A percentile compares a stretch with the other conserved stretches of the same genome.
Conservation (phyloP, 2,888 invertebrate genomes). For the Mechanitis messenoides region DNA sequence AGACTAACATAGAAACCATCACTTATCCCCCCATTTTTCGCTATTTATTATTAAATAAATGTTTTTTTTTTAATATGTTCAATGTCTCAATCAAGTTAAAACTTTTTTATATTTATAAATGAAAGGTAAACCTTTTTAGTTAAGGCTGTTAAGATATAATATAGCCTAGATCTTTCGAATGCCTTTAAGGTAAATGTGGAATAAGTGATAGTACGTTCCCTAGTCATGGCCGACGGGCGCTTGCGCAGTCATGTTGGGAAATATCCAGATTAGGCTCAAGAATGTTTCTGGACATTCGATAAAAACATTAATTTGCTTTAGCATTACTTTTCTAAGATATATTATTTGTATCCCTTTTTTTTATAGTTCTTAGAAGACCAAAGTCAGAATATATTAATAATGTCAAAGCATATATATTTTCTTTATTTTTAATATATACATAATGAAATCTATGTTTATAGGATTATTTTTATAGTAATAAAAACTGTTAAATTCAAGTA, state of each 20-base stretch:
- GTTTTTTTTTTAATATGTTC: too few relatives aligned
- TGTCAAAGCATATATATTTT: too few relatives aligned
- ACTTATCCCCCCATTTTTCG: too few relatives aligned
- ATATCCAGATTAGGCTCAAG: slow-evolving; percentile 1
- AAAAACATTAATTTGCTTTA: not conserved
- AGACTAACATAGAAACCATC: too few relatives aligned
- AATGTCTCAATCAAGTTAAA: too few relatives aligned
- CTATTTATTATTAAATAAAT: too few relatives aligned
- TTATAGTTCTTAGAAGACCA: not conserved
- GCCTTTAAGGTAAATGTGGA: slow-evolving; percentile 17
- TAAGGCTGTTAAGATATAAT: slow-evolving; percentile 19
- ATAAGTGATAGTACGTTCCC: slow-evolving; percentile 18
- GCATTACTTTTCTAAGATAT: slow-evolving; percentile 1
- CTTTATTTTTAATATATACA: too few relatives aligned
- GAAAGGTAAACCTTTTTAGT: too few relatives aligned
- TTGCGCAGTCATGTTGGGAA: slow-evolving; percentile 32
- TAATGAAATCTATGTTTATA: too few relatives aligned
- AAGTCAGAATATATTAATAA: too few relatives aligned
- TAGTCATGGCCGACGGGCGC: slow-evolving; percentile 41
- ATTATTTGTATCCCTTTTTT: slow-evolving; percentile 16
- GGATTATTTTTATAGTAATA: too few relatives aligned
- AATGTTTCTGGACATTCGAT: slow-evolving; percentile 4
- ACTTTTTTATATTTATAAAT: not conserved
- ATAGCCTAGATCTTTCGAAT: slow-evolving; percentile 21
- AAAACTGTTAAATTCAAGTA: too few relatives aligned